phyloP scores from a whole-genome alignment of 2,888 invertebrate genomes.

The Drosophila greeni region DNA sequence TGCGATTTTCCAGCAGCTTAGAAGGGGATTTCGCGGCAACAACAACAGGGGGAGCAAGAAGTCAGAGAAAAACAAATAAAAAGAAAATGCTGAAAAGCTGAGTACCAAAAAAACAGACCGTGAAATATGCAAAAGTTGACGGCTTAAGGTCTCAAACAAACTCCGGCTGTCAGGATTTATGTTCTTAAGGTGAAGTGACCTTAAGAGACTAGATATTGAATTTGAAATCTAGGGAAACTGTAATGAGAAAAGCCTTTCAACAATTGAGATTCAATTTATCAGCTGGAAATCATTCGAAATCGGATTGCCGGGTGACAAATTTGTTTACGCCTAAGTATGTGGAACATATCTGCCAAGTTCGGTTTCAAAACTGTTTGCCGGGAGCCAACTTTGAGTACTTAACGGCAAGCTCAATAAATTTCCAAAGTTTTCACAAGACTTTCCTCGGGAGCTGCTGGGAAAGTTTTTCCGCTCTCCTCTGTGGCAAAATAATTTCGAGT shows the following conservation, averaged over 20 bases:
- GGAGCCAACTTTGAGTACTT: constrained; percentile 25
- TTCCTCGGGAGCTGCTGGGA: constrained; percentile 18
- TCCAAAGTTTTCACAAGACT: constrained; percentile 34
- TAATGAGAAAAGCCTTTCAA: constrained; percentile 15
- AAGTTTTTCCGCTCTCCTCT: constrained; percentile 27
- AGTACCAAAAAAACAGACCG: constrained; percentile 8
- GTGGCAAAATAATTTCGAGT: constrained; percentile 32
- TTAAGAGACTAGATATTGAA: constrained; percentile 24
- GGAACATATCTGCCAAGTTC: constrained; percentile 8
- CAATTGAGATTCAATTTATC: constrained; percentile 26
- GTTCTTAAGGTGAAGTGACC: constrained; percentile 26
- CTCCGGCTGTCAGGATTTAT: constrained; percentile 29
- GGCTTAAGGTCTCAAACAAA: constrained; percentile 46
- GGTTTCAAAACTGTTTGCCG: constrained; percentile 23
- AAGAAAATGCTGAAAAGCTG: constrained; percentile 21
- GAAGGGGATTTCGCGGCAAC: constrained; percentile 25
- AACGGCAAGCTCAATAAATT: constrained; percentile 50
- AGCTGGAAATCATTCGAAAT: constrained; percentile 7
- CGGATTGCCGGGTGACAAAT: constrained; percentile 11
- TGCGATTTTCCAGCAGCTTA: constrained; percentile 66
- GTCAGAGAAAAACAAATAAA: constrained; percentile 47
- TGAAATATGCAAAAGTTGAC: constrained; percentile 51
- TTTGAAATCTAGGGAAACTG: not conserved
- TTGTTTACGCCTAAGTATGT: constrained; percentile 28
- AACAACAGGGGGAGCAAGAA: constrained; percentile 16